These are phyloP conservation scores for Erythrolamprus reginae DNA, from an alignment of 2,113 vertebrate species.

Conservation along the genomic window DNA sequence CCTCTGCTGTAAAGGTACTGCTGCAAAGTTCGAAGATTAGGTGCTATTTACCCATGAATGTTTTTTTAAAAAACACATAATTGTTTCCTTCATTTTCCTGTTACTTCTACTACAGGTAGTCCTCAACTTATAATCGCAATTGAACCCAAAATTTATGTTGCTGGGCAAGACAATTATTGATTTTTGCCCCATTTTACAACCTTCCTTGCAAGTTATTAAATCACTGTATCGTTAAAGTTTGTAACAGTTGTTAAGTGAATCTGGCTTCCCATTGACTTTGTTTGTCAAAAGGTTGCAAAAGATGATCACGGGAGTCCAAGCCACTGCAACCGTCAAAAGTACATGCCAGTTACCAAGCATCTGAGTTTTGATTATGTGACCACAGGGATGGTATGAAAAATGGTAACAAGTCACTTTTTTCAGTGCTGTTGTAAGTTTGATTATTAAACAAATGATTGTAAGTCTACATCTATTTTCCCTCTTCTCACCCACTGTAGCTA, in stretches of 20 bases:
- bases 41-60: background rate
- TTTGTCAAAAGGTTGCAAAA: background rate
- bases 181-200: background rate
- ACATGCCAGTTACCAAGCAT: too few species aligned
- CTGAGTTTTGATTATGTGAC: background rate
- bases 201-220: background rate
- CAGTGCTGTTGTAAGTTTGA: background rate
- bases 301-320: background rate
- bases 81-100: background rate
- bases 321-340: background rate
- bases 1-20: background rate
- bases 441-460: background rate
- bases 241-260: background rate
- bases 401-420: background rate
- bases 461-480: background rate
- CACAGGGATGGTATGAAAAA: background rate
- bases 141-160: background rate
- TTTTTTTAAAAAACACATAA: background rate
- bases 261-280: background rate
- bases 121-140: background rate
- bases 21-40: background rate
- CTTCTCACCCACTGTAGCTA: background rate
- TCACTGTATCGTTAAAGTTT: background rate
- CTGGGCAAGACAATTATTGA: background rate
- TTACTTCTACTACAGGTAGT: background rate